Base-by-base conservation (phyloP, 1,140 invertebrate genomes). In the Copidosoma floridanum region DNA sequence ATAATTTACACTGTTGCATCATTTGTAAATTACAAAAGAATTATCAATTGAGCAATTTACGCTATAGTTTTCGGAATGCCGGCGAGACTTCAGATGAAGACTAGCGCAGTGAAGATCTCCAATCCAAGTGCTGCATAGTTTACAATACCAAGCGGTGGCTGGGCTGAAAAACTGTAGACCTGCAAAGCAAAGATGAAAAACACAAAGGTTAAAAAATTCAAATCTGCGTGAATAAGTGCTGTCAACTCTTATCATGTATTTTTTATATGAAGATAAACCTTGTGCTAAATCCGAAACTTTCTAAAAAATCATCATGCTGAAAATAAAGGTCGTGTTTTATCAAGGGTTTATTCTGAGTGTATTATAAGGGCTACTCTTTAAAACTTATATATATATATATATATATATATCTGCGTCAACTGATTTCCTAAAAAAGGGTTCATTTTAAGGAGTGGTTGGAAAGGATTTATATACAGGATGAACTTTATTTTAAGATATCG, bases 81-180 rank as follows among this genome's bases (percentile, higher is more conserved):
- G 73, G 52, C 87, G 81, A 0, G 89, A 91, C 70, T 92, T 92
- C 43, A 94, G 79, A 80, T 94, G 92, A 4, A 89, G 83, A 23
- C 89, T 90, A 10, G 91, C 91, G 76, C 91, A 92, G 75, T 93
- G 89, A 40, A 92, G 82, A 75, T 94, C 92, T 0, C 91, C 92
- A 65, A 93, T 91, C 88, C 91, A 94, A 61, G 85, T 82, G 72
- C 91, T 86, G 67, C 92, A 94, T 29, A 94, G 81, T 70, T 90
- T 90, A 75, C 92, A 94, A 77, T 90, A 94, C 91, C 91, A 93
- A n/a, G 90, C 89, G 12, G 88, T 88, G 0, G 91, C 87, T 5
- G 91, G 88, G 60, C 90, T 87, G 74, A 93, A 88, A 79, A 93
- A 93, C 72, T 93, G 90, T 38, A 93, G 79, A 16, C 92, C 89